phyloP scores from a whole-genome alignment of 2,113 vertebrate species.

The Semicossyphus pulcher region DNA sequence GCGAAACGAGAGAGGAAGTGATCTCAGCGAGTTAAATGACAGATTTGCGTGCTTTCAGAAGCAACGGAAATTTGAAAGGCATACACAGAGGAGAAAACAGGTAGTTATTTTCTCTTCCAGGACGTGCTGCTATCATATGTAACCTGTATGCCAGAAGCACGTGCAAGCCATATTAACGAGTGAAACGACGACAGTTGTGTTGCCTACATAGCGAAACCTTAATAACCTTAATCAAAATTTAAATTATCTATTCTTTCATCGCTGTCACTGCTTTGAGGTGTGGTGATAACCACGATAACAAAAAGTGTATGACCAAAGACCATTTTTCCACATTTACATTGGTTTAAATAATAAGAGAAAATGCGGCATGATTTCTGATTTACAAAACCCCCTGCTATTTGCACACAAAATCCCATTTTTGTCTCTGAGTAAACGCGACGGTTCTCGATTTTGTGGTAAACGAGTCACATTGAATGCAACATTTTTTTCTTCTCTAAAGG shows the following conservation, averaged over 20 bases:
- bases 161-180: neutral
- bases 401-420: neutral
- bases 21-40: constrained; percentile 61
- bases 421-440: too few species aligned
- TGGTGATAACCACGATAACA: too few species aligned
- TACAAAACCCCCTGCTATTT: too few species aligned
- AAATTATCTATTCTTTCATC: neutral
- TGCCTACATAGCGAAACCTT: too few species aligned
- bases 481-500: constrained; percentile 73
- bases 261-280: neutral
- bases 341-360: too few species aligned
- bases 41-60: neutral
- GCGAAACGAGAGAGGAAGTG: constrained; percentile 62
- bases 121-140: neutral
- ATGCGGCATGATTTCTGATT: neutral
- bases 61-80: neutral
- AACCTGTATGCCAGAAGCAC: too few species aligned
- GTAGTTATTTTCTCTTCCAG: neutral
- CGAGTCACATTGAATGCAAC: constrained; percentile 46
- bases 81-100: neutral
- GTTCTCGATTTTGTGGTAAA: accelerated
- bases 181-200: neutral
- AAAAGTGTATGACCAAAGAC: neutral
- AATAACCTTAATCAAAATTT: too few species aligned
- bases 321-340: too few species aligned